Conservation (phyloP, 2,888 invertebrate species). For the Augochlorella aurata region DNA sequence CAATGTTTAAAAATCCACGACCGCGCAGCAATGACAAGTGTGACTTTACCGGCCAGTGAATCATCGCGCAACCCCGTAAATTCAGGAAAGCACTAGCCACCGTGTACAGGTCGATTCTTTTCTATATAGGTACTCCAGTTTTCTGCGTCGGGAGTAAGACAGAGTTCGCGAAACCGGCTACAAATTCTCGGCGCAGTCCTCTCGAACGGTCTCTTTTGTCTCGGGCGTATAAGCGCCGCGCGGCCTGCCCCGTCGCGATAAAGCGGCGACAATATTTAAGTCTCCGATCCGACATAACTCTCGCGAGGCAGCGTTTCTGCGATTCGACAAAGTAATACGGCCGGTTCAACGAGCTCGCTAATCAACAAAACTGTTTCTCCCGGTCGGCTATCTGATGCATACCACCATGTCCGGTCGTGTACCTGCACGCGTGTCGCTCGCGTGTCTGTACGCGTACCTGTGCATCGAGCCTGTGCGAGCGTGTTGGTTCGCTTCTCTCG, state of each 20-base stretch:
- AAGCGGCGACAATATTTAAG: slow-evolving; percentile 51
- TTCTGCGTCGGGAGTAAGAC: background rate
- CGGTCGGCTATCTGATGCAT: slow-evolving; percentile 62
- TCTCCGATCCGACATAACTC: slow-evolving; percentile 45
- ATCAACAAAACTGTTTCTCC: slow-evolving; percentile 70
- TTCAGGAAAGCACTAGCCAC: background rate
- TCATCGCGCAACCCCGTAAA: background rate
- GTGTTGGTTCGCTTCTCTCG: slow-evolving; percentile 52
- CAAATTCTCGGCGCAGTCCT: background rate
- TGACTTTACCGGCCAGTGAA: background rate
- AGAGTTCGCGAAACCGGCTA: background rate
- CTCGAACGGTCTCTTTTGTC: background rate
- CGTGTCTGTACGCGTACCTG: slow-evolving; percentile 3
- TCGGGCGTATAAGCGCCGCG: slow-evolving; percentile 3
- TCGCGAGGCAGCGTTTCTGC: slow-evolving; percentile 57
- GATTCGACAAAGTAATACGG: slow-evolving; percentile 70
- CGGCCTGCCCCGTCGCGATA: slow-evolving; percentile 24
- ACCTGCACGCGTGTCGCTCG: slow-evolving; percentile 6
- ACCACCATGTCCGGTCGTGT: slow-evolving; percentile 25
- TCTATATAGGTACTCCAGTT: background rate
- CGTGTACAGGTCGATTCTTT: background rate
- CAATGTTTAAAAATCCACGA: too few relatives aligned
- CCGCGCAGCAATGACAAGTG: too few relatives aligned
- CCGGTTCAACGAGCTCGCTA: slow-evolving; percentile 69
- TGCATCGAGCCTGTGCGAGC: background rate